A percentile compares a stretch with the other conserved stretches of the same genome.
These are phyloP conservation scores for Candoia aspera DNA, from an alignment of 2,113 vertebrate species.

Conservation along the genomic window DNA sequence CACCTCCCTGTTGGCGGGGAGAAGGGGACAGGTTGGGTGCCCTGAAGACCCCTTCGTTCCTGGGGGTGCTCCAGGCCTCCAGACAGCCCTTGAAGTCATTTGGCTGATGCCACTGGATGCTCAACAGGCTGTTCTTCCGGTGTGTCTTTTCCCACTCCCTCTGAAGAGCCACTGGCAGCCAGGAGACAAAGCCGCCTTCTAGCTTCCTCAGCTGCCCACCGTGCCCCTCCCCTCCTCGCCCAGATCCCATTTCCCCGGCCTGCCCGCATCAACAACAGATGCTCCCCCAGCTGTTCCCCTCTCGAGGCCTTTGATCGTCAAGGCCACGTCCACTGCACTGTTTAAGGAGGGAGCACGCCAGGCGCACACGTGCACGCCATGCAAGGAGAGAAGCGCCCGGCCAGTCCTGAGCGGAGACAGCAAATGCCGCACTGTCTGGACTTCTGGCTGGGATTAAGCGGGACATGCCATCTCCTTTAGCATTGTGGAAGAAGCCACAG, in stretches of 20 bases:
- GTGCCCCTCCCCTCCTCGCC: background rate
- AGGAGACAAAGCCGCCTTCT: too few species aligned
- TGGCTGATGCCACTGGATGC: background rate
- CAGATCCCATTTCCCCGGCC: background rate
- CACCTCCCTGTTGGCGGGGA: too few species aligned
- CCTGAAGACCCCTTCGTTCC: background rate
- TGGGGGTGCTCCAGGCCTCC: background rate
- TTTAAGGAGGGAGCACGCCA: background rate
- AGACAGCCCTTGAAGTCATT: background rate
- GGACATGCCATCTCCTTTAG: background rate
- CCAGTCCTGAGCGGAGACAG: background rate
- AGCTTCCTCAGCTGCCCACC: conserved; percentile 22
- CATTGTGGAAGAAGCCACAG: too few species aligned
- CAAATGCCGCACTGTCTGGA: background rate
- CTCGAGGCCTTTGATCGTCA: conserved; percentile 13
- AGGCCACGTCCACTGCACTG: background rate
- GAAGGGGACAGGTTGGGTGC: background rate
- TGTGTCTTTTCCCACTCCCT: background rate
- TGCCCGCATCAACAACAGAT: background rate
- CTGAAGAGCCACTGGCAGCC: background rate
- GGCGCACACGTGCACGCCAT: too few species aligned
- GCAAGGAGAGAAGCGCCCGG: background rate
- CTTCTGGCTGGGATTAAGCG: background rate
- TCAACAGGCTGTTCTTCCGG: background rate
- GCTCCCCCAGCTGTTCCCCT: background rate